phyloP scores from a whole-genome alignment of 2,113 vertebrate genomes.

The Glaucomys volans region DNA sequence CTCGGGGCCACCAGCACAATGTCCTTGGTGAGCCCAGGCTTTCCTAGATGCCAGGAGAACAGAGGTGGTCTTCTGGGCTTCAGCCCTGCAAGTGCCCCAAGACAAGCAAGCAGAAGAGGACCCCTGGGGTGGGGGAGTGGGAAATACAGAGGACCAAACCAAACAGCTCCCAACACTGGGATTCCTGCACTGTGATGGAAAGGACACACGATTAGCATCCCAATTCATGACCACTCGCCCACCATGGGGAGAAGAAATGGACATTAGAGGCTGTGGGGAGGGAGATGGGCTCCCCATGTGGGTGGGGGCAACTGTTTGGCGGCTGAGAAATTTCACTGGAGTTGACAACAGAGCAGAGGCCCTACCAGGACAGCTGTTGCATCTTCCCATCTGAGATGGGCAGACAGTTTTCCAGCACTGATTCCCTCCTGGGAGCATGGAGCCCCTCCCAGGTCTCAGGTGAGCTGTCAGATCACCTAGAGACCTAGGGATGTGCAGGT shows the following conservation, averaged over 20 bases:
- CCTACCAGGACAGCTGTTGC: neutral
- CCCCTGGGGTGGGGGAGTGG: no score
- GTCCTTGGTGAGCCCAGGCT: neutral
- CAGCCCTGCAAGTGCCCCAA: neutral
- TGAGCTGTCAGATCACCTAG: neutral
- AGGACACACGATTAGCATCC: neutral
- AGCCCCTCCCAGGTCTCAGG: neutral
- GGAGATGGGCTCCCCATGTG: neutral
- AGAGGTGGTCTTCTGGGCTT: neutral
- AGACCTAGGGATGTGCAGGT: accelerated
- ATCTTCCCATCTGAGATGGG: neutral
- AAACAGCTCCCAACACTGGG: neutral
- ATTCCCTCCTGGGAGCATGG: accelerated
- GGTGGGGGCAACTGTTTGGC: accelerated
- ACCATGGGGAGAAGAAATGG: neutral
- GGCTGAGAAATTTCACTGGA: neutral
- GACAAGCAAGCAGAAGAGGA: no score
- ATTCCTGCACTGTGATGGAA: neutral
- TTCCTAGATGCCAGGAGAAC: neutral
- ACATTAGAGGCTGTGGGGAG: neutral
- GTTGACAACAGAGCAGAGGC: neutral
- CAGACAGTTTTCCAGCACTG: neutral
- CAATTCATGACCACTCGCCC: accelerated
- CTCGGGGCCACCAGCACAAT: neutral
- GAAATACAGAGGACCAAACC: neutral